phyloP scores from a whole-genome alignment of 2,797 vertebrate species.

The Pipistrellus kuhlii region DNA sequence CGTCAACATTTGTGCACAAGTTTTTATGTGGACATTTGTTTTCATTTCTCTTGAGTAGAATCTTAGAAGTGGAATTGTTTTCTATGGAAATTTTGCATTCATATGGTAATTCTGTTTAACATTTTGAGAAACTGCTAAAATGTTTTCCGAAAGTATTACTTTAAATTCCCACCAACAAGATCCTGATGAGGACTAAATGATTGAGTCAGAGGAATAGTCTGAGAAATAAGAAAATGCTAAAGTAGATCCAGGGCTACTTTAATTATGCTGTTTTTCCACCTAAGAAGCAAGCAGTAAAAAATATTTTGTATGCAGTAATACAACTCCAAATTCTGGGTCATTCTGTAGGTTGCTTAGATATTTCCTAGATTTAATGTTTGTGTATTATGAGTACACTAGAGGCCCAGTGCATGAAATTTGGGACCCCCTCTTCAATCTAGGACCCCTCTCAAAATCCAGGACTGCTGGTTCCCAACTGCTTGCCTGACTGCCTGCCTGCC shows the following conservation, averaged over 20 bases:
- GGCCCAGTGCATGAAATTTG: too few species aligned
- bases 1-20: slow-evolving; percentile 5
- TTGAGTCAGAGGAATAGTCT: background rate
- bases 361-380: background rate
- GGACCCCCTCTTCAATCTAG: too few species aligned
- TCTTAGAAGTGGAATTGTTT: slow-evolving; percentile 49
- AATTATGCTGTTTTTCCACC: slow-evolving; percentile 33
- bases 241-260: background rate
- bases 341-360: background rate
- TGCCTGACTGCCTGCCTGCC: too few species aligned
- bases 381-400: background rate
- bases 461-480: too few species aligned
- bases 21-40: slow-evolving; percentile 63
- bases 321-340: background rate
- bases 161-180: slow-evolving; percentile 44
- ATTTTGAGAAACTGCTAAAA: slow-evolving; percentile 57
- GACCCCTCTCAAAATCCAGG: too few species aligned
- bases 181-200: slow-evolving; percentile 56
- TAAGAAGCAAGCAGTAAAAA: slow-evolving; percentile 9
- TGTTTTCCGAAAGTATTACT: slow-evolving; percentile 64
- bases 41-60: slow-evolving; percentile 58
- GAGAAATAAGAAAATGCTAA: slow-evolving; percentile 53
- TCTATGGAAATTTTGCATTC: slow-evolving; percentile 49
- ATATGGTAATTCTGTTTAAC: slow-evolving; percentile 44
- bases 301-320: background rate